phyloP scores from a whole-genome alignment of 2,113 vertebrate species.

The Boulengeromyrus knoepffleri region DNA sequence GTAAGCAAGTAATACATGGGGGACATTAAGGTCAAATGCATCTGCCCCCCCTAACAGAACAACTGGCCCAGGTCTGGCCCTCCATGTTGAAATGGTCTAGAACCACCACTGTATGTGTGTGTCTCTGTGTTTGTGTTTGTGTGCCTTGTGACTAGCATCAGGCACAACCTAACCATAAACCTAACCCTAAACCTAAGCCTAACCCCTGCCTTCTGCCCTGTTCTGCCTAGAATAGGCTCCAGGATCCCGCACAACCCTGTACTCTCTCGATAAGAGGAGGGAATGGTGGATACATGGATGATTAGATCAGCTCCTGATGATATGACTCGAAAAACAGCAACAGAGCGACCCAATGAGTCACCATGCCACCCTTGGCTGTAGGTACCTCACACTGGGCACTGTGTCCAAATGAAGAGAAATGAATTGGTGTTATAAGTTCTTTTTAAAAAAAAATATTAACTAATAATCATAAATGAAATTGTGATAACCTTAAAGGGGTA shows the following conservation, averaged over 20 bases:
- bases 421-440: background rate
- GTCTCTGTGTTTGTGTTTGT: background rate
- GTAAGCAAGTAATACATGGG: too few relatives aligned
- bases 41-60: too few relatives aligned
- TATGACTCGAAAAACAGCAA: background rate
- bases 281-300: background rate
- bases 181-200: too few relatives aligned
- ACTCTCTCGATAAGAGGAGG: background rate
- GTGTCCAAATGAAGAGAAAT: background rate
- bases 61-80: too few relatives aligned
- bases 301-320: background rate
- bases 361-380: background rate
- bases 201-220: background rate
- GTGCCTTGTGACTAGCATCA: background rate
- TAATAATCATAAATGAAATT: background rate
- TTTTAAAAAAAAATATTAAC: background rate
- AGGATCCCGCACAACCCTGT: background rate
- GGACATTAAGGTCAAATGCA: too few relatives aligned
- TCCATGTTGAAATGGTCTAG: too few relatives aligned
- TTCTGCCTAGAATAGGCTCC: background rate
- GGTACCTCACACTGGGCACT: background rate
- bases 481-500: background rate
- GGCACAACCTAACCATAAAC: background rate
- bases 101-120: too few relatives aligned
- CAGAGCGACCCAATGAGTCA: background rate